phyloP scores from a whole-genome alignment of 2,113 vertebrate species.

The Corythornis madagascariensis region DNA sequence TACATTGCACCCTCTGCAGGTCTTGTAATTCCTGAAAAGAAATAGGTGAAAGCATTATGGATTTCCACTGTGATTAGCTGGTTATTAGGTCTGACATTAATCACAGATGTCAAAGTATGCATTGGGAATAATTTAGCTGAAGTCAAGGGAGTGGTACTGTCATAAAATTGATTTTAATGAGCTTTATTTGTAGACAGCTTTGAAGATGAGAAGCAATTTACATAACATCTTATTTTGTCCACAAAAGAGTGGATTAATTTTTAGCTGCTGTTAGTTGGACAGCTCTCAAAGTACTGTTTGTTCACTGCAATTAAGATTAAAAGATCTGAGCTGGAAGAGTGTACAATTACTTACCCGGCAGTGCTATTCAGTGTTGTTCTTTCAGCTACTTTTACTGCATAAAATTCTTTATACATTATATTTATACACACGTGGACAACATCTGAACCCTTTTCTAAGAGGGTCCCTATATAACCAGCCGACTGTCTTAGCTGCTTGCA shows the following conservation, averaged over 20 bases:
- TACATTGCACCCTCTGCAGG: background rate
- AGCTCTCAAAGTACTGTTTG: background rate
- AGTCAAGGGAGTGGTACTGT: background rate
- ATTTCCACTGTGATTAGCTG: background rate
- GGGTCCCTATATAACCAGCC: background rate
- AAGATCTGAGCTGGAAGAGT: background rate
- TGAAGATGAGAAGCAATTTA: background rate
- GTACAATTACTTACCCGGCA: background rate
- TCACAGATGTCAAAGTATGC: background rate
- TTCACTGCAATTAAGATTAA: background rate
- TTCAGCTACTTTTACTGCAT: background rate
- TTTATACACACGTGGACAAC: background rate
- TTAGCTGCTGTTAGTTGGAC: background rate
- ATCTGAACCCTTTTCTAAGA: background rate
- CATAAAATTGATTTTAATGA: conserved; percentile 13
- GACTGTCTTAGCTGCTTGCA: background rate
- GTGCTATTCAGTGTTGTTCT: background rate
- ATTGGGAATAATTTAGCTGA: background rate
- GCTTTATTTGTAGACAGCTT: background rate
- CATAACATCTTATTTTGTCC: background rate
- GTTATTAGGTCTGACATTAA: background rate
- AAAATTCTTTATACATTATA: background rate
- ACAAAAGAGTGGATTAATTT: background rate
- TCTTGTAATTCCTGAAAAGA: background rate
- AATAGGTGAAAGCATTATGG: background rate